Evolutionary conservation across 1,140 invertebrate genomes (phyloP).

Genomic region (Penaeus vannamei): DNA sequence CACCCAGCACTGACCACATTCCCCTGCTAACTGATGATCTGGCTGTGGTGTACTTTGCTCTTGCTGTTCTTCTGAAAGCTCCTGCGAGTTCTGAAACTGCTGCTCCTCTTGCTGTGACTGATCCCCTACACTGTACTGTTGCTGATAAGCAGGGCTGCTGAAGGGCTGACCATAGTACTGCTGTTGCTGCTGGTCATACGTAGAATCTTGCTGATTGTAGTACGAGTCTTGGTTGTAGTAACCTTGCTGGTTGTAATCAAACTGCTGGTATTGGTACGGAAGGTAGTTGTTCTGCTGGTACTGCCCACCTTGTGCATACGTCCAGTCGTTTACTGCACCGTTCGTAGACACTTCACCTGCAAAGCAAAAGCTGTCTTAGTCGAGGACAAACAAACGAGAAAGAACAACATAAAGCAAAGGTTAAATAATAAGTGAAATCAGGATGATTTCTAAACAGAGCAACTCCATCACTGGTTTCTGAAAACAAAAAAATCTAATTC

Average conservation of each 20-base stretch:
- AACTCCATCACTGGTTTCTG: too few species aligned
- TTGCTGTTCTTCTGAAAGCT: not conserved
- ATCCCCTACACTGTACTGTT: not conserved
- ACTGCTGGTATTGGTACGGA: constrained; percentile 34
- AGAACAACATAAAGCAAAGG: not conserved
- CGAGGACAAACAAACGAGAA: not conserved
- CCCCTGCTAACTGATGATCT: not conserved
- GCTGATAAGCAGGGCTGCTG: not conserved
- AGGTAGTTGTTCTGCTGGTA: constrained; percentile 44
- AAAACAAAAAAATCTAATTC: too few species aligned
- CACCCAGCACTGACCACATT: constrained; percentile 44
- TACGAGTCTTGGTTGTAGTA: constrained; percentile 14
- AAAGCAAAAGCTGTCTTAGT: not conserved
- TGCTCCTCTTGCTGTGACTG: not conserved
- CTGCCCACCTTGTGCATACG: constrained; percentile 26
- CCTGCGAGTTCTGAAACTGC: not conserved
- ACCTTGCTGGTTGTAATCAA: not conserved
- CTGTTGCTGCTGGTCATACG: constrained; percentile 20
- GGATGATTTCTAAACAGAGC: too few species aligned
- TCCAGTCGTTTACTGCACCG: constrained; percentile 36
- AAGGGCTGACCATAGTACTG: constrained; percentile 5
- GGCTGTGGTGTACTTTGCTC: constrained; percentile 8
- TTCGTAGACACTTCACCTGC: constrained; percentile 45
- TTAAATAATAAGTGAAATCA: not conserved
- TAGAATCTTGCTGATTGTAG: not conserved